A percentile compares a stretch with the other conserved stretches of the same genome.
These are phyloP conservation scores for Alviniconcha strummeri DNA, from an alignment of 2,888 invertebrate genomes.

Conservation along the genomic window DNA sequence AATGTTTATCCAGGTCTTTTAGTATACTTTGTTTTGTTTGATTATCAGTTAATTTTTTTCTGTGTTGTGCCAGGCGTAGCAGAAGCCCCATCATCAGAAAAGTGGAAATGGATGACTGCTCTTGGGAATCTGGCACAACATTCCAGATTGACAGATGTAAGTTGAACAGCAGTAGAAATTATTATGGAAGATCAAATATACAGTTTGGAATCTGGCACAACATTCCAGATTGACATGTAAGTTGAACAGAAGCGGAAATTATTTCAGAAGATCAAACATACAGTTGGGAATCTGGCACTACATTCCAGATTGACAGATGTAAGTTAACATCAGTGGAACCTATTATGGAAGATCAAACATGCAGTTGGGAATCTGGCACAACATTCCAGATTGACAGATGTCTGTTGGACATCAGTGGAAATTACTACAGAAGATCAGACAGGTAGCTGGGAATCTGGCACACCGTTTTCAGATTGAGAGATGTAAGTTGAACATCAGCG, in stretches of 20 bases:
- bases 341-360: slow-evolving; percentile 26
- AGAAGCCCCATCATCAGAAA: slow-evolving; percentile 52
- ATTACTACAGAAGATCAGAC: no score
- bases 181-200: no score
- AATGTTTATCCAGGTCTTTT: no score
- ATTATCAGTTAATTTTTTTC: neutral
- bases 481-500: no score
- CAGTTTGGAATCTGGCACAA: no score
- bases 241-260: no score
- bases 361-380: slow-evolving; percentile 66
- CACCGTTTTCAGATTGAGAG: slow-evolving; percentile 44
- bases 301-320: slow-evolving; percentile 70
- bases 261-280: no score
- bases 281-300: slow-evolving; percentile 47
- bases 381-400: slow-evolving; percentile 69
- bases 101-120: slow-evolving; percentile 66
- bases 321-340: slow-evolving; percentile 46
- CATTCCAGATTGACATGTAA: no score
- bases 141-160: slow-evolving; percentile 71
- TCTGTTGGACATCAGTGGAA: slow-evolving; percentile 51
- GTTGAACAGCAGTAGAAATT: slow-evolving; percentile 39
- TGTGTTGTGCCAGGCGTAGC: slow-evolving; percentile 27
- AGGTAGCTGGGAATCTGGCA: no score
- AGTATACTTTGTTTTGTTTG: neutral
- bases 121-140: slow-evolving; percentile 65